phyloP scores from a whole-genome alignment of 2,888 invertebrate genomes.

The Prosapia bicincta region DNA sequence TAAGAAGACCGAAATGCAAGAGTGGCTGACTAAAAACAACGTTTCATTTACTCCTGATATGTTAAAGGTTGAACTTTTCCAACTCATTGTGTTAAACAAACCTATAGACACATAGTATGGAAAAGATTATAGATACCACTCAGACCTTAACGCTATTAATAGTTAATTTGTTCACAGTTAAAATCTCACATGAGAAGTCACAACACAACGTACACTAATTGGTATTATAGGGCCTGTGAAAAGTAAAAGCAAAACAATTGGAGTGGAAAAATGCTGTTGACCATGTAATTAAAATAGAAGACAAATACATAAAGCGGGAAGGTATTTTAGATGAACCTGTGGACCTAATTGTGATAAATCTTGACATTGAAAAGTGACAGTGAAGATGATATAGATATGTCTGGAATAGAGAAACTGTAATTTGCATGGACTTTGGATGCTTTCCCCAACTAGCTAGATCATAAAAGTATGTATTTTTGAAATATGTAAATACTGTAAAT shows the following conservation, averaged over 20 bases:
- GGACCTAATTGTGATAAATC: background rate
- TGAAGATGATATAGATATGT: background rate
- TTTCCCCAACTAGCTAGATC: background rate
- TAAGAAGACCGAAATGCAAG: background rate
- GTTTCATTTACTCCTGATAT: background rate
- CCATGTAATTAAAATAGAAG: background rate
- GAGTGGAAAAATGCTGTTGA: background rate
- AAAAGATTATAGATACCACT: background rate
- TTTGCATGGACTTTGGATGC: background rate
- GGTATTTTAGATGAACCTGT: background rate
- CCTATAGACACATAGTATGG: background rate
- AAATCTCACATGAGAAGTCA: background rate
- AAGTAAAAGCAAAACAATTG: background rate
- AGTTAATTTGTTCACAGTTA: background rate
- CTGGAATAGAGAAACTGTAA: background rate
- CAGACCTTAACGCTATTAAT: background rate
- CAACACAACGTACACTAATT: background rate
- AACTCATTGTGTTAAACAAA: background rate
- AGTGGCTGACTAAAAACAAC: background rate
- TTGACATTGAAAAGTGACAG: background rate
- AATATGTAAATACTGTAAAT: background rate
- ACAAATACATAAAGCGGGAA: background rate
- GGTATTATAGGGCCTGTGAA: background rate
- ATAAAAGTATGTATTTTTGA: too few relatives aligned
- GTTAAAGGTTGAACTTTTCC: background rate